Base-by-base conservation (phyloP, 2,888 invertebrate species). In the Parelbella ahira region DNA sequence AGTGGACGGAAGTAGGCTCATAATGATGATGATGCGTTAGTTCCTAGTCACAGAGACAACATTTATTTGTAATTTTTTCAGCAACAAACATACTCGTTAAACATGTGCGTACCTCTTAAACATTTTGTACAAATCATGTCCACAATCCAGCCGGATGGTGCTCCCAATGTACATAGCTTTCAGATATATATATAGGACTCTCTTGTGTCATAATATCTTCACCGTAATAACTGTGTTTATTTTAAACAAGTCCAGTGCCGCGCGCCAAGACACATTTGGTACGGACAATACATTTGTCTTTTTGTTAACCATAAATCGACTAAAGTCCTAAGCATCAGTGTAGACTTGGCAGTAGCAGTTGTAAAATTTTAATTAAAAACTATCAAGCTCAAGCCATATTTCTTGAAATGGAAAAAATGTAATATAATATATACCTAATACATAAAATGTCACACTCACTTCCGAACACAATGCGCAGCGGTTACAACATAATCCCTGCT, bases 381-480 rank as follows among this genome's bases (percentile, higher is more conserved):
- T n/a, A n/a, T n/a, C n/a, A n/a, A n/a, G n/a, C n/a, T n/a, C 4
- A 15, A 15, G 15, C 15, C 2, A 4, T 3, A 3, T 3, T 3
- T 15, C 15, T 15, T 15, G 2, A 15, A 15, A 15, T 15, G 4
- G 15, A 4, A 15, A 4, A 15, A 15, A 2, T 15, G 15, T 28
- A 27, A 8, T 30, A 15, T 29, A 9, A 30, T 15, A 23, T 5
- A 13, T 29, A 15, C 4, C 4, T 15, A 23, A 8, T 23, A 23
- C 1, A 23, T 23, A 29, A 11, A 23, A 11, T 15, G 12, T 3
- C 15, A 15, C 3, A 74, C 84, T 79, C 70, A 88, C 88, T 82
- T 81, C 47, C 71, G 73, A 0, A 88, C 79, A 43, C 88, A 88
- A 58, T 87, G 88, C 2, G 88, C 88, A 0, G 88, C 87, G 0